These are phyloP conservation scores for Cephalotes varians DNA, from an alignment of 2,888 invertebrate genomes.

Conservation along the genomic window DNA sequence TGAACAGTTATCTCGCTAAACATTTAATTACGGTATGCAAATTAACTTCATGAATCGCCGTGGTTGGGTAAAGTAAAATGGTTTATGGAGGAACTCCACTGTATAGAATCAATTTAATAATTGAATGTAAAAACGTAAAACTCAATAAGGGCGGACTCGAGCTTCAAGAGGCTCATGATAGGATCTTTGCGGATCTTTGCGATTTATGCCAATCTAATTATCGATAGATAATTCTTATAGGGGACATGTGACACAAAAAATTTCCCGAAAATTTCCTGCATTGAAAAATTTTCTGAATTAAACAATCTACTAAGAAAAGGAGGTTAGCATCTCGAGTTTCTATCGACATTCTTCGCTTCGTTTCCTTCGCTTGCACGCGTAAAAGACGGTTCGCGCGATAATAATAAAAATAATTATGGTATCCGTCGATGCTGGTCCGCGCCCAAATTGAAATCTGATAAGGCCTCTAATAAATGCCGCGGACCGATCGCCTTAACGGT, in stretches of 20 bases:
- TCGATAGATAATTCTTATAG: background rate
- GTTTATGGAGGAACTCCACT: constrained; percentile 20
- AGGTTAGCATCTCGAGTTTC: background rate
- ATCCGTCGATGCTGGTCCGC: constrained; percentile 71
- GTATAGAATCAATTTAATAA: constrained; percentile 29
- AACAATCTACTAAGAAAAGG: background rate
- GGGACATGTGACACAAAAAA: background rate
- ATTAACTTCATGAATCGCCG: constrained; percentile 26
- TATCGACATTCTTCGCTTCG: background rate
- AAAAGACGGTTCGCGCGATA: constrained; percentile 60
- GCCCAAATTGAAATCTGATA: constrained; percentile 77
- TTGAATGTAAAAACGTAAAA: constrained; percentile 37
- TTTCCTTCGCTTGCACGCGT: constrained; percentile 21
- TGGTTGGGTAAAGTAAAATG: constrained; percentile 22
- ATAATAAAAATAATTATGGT: constrained; percentile 79
- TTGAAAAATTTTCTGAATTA: background rate
- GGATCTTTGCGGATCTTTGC: background rate
- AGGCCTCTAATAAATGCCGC: constrained; percentile 73
- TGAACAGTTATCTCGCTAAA: constrained; percentile 39
- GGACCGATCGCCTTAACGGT: constrained; percentile 60
- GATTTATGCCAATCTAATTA: background rate
- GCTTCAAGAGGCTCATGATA: background rate
- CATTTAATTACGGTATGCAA: constrained; percentile 47
- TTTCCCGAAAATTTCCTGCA: background rate
- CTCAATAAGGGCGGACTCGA: constrained; percentile 18